Evolutionary conservation across 1,140 invertebrate species (phyloP), one percentile per base, ranked within the genome.

Genomic region (Littorina saxatilis): DNA sequence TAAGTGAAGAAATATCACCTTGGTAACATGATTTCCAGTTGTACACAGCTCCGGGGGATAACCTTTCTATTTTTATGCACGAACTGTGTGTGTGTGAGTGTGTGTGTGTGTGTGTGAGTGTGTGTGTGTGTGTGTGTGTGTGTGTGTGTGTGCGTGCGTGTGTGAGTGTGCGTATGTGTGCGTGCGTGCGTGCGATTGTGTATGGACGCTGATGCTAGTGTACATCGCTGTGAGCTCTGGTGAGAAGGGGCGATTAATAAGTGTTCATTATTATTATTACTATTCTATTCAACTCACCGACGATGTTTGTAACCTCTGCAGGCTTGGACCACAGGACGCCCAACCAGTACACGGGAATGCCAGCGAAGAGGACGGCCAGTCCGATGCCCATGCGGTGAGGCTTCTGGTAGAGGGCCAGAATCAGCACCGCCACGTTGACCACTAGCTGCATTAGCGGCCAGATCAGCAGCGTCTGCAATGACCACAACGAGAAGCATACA

Each of bases 351-450:
- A 94, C 91, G 11, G 94, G 94, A 40, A 94, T 87, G 50, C 94
- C 94, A 58, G 93, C 89, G 2, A 94, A 85, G 3, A 93, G 91
- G 52, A 94, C 93, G 86, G 95, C 88, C 15, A 96, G 93, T 20
- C 96, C 97, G 87, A 96, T 95, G 2, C 95, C 94, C 50, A 97
- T 96, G 91, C 97, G 96, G 78, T 94, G 92, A 5, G 97, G 96
- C 80, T 95, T 94, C 82, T 96, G 95, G 85, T 95, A 87, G 15
- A 90, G 83, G 29, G 82, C 87, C 52, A 90, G 63, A 0, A 88
- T 75, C 15, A 90, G 63, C 1, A 89, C 79, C 23, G 86, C 85
- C 23, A 87, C 58, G 82, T 87, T 87, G 37, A 90, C 81, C 1
- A 87, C 37, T 32, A 89, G 52, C 74, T 86, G 83, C 0, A 85